These are phyloP conservation scores for Harpalus rufipes DNA, from an alignment of 2,888 invertebrate species.

Conservation along the genomic window DNA sequence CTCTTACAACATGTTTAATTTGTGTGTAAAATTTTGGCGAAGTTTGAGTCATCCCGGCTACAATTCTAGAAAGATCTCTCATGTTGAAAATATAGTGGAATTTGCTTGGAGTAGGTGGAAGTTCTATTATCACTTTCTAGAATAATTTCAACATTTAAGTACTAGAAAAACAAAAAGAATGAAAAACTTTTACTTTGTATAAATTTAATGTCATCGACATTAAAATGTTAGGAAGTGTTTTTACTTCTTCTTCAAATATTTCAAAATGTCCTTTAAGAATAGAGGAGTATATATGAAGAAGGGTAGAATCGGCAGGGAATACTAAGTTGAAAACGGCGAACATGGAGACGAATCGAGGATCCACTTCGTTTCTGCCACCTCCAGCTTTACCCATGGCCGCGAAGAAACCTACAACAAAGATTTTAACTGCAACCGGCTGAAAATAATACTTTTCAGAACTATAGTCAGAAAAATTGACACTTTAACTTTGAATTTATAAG, in stretches of 20 bases:
- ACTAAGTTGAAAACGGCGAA: slow-evolving; percentile 93
- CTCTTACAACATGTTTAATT: slow-evolving; percentile 86
- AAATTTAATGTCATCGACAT: slow-evolving; percentile 89
- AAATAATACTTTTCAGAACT: too few species aligned
- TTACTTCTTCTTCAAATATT: slow-evolving; percentile 84
- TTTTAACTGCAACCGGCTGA: too few species aligned
- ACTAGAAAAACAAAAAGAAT: slow-evolving; percentile 16
- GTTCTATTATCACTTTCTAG: slow-evolving; percentile 85
- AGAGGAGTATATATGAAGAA: slow-evolving; percentile 89
- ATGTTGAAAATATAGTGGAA: slow-evolving; percentile 98
- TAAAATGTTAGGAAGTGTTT: slow-evolving; percentile 82
- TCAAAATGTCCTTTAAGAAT: slow-evolving; percentile 89
- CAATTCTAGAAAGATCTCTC: slow-evolving; percentile 92
- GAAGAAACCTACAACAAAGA: slow-evolving; percentile 80
- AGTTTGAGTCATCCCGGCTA: slow-evolving; percentile 89
- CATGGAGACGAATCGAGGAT: slow-evolving; percentile 94
- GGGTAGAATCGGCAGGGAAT: slow-evolving; percentile 88
- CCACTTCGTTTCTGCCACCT: slow-evolving; percentile 93
- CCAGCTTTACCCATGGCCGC: slow-evolving; percentile 94
- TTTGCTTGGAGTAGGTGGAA: slow-evolving; percentile 94
- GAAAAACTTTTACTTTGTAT: slow-evolving; percentile 82
- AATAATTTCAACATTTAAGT: slow-evolving; percentile 60
- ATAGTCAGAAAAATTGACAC: too few species aligned
- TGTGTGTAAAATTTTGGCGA: slow-evolving; percentile 85
- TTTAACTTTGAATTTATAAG: too few species aligned